A percentile compares a stretch with the other conserved stretches of the same genome.
phyloP scores from a whole-genome alignment of 2,888 invertebrate species.

The Epiblema foenella region DNA sequence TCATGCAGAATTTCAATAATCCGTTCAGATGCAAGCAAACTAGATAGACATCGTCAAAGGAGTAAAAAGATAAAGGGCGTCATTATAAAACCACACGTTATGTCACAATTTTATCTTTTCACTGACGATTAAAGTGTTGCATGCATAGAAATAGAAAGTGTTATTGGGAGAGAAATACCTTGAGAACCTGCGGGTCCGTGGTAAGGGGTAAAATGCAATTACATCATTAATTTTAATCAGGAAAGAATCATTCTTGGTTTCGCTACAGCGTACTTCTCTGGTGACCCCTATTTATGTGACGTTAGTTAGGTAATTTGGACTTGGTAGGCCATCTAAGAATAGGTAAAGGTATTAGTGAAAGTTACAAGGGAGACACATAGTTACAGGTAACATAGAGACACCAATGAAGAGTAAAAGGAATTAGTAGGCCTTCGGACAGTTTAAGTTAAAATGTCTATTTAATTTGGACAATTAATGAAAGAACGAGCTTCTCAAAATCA shows the following conservation, averaged over 20 bases:
- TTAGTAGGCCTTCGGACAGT: slow-evolving; percentile 61
- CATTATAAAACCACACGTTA: slow-evolving; percentile 11
- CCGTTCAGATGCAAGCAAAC: slow-evolving; percentile 66
- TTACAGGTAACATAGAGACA: slow-evolving; percentile 77
- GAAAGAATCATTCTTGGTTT: slow-evolving; percentile 69
- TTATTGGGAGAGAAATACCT: slow-evolving; percentile 84
- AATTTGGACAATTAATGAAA: slow-evolving; percentile 64
- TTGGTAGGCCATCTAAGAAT: slow-evolving; percentile 65
- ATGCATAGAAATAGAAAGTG: slow-evolving; percentile 80
- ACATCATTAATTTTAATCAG: slow-evolving; percentile 81
- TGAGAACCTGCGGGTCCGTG: slow-evolving; percentile 86
- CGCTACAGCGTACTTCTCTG: slow-evolving; percentile 66
- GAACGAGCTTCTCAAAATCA: slow-evolving; percentile 42
- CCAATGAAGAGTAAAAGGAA: slow-evolving; percentile 69
- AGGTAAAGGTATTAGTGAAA: slow-evolving; percentile 64
- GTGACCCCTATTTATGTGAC: slow-evolving; percentile 74
- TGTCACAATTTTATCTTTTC: slow-evolving; percentile 54
- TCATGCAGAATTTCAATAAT: slow-evolving; percentile 65
- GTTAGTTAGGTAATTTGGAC: slow-evolving; percentile 57
- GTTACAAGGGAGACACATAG: slow-evolving; percentile 71
- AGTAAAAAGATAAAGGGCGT: slow-evolving; percentile 57
- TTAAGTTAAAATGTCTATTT: slow-evolving; percentile 53
- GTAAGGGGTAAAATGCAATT: slow-evolving; percentile 83
- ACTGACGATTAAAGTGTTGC: slow-evolving; percentile 61
- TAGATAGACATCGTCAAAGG: slow-evolving; percentile 55